Conservation (phyloP, 2,113 vertebrate genomes). For the Micronisus gabar region DNA sequence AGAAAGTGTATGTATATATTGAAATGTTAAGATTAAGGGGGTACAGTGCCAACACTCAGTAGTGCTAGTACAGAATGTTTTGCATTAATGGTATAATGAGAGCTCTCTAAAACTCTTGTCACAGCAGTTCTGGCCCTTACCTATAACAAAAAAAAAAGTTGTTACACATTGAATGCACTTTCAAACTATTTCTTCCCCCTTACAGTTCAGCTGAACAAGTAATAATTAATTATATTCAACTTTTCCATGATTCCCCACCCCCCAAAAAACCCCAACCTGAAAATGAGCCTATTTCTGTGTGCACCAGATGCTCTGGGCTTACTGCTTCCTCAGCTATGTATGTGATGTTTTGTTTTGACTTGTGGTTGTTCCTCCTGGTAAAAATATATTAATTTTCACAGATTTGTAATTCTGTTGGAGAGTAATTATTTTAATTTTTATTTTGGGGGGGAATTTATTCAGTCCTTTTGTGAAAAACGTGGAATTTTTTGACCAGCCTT, state of each 20-base stretch:
- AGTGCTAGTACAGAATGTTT: not conserved
- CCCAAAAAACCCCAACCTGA: not conserved
- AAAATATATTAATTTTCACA: not conserved
- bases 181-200: not conserved
- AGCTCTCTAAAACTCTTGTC: not conserved
- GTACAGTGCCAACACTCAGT: not conserved
- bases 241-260: not conserved
- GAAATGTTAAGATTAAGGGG: not conserved
- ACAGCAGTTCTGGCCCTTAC: not conserved
- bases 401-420: not conserved
- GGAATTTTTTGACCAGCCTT: not conserved
- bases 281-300: not conserved
- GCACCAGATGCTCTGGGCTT: not conserved
- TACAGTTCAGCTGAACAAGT: not conserved
- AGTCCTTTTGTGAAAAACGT: not conserved
- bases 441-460: not conserved
- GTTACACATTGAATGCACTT: not conserved
- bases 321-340: not conserved
- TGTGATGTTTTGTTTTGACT: not conserved
- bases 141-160: not conserved
- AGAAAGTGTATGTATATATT: not conserved
- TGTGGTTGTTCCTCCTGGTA: not conserved
- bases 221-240: not conserved
- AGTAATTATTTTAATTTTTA: not conserved
- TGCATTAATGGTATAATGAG: not conserved